Evolutionary conservation across 1,140 invertebrate species (phyloP).

Genomic region (Hylaeus anthracinus): DNA sequence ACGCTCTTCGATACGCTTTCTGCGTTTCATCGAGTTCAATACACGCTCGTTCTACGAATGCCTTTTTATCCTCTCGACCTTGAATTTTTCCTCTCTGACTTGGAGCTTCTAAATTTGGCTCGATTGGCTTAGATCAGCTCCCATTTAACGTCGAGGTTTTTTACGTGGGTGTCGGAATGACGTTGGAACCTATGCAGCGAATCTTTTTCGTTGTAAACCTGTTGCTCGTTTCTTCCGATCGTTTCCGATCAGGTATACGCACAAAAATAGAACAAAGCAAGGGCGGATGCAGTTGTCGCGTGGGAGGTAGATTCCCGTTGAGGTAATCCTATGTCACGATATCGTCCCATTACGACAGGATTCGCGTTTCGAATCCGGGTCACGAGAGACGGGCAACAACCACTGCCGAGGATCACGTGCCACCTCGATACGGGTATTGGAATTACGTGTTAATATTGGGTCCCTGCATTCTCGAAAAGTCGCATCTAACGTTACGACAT

Average conservation of each 20-base stretch:
- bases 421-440: neutral
- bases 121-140: too few species aligned
- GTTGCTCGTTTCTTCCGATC: slow-evolving; percentile 1
- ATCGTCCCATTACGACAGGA: slow-evolving; percentile 38
- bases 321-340: slow-evolving; percentile 42
- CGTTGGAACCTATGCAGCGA: neutral
- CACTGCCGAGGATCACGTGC: slow-evolving; percentile 25
- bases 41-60: neutral
- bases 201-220: slow-evolving; percentile 15
- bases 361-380: slow-evolving; percentile 61
- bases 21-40: neutral
- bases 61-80: neutral
- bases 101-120: neutral
- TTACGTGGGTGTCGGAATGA: slow-evolving; percentile 8
- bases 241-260: slow-evolving; percentile 27
- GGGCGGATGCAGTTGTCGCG: slow-evolving; percentile 18
- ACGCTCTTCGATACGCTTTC: slow-evolving; percentile 24
- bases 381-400: slow-evolving; percentile 31
- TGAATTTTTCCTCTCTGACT: neutral
- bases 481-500: neutral
- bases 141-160: neutral
- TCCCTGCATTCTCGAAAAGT: too few species aligned
- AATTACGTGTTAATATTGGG: slow-evolving; percentile 19
- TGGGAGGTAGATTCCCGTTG: slow-evolving; percentile 40
- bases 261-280: too few species aligned